phyloP scores from a whole-genome alignment of 2,113 vertebrate genomes.

The Protomyctophum bolini region DNA sequence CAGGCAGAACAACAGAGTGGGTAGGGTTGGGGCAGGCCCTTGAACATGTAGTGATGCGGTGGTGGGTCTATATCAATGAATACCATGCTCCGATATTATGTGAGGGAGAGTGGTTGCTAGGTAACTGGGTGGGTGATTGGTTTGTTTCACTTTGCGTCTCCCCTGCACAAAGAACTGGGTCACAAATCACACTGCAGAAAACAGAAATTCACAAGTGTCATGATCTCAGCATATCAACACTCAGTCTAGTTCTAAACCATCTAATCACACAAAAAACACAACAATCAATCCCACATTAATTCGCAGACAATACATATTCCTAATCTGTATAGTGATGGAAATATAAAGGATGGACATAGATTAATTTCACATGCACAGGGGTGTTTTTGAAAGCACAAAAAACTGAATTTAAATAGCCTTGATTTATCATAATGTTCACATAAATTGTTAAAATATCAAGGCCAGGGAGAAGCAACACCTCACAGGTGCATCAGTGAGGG shows the following conservation, averaged over 20 bases:
- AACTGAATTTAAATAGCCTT: constrained; percentile 22
- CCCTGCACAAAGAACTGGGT: constrained; percentile 66
- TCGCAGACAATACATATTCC: constrained; percentile 23
- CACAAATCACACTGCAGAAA: constrained; percentile 56
- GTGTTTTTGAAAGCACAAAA: constrained; percentile 41
- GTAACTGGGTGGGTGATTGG: constrained; percentile 63
- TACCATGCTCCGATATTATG: constrained; percentile 67
- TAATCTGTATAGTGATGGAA: constrained; percentile 36
- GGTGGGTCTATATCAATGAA: constrained; percentile 54
- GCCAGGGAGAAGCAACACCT: constrained; percentile 10
- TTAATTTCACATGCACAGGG: constrained; percentile 61
- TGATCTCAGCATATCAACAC: constrained; percentile 36
- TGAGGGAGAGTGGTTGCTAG: constrained; percentile 66
- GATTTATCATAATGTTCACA: neutral
- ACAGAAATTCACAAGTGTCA: constrained; percentile 47
- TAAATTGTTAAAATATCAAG: constrained; percentile 17
- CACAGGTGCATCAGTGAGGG: neutral
- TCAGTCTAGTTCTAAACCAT: constrained; percentile 21
- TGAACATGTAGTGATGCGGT: constrained; percentile 48
- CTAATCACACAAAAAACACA: constrained; percentile 37
- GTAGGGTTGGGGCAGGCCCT: constrained; percentile 35
- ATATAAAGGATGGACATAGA: constrained; percentile 37
- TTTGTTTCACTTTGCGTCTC: constrained; percentile 58
- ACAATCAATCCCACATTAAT: constrained; percentile 44
- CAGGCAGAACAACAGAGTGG: constrained; percentile 64